Conservation (phyloP, 2,888 invertebrate genomes). For the Tribolium freemani region DNA sequence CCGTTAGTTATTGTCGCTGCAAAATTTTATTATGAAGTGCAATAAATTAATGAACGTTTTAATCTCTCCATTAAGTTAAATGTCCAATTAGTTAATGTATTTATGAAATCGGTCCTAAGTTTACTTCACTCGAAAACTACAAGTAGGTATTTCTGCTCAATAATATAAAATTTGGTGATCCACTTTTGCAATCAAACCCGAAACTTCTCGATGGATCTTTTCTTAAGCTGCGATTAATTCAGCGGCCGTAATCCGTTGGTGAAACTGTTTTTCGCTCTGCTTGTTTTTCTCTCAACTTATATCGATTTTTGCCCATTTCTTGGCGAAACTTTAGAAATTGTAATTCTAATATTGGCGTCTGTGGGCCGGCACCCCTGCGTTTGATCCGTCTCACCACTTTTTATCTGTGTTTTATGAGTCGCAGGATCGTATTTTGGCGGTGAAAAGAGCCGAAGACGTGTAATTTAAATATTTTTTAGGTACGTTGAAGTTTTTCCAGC, state of each 20-base stretch:
- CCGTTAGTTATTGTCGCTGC: no score
- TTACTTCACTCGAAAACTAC: no score
- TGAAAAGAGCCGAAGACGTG: slow-evolving; percentile 16
- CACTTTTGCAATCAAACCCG: not conserved
- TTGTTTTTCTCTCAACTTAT: not conserved
- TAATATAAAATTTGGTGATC: not conserved
- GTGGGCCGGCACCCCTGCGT: slow-evolving; percentile 1
- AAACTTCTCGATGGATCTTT: not conserved
- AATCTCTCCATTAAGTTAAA: no score
- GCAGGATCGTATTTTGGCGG: not conserved
- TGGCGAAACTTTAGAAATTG: slow-evolving; percentile 4
- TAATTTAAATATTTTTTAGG: slow-evolving; percentile 31
- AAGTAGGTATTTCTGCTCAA: no score
- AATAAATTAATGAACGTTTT: no score
- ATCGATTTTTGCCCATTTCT: slow-evolving; percentile 2
- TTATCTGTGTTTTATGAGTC: slow-evolving; percentile 18
- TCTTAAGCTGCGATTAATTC: not conserved
- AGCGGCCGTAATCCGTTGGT: not conserved
- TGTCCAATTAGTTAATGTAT: no score
- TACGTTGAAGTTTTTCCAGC: slow-evolving; percentile 25
- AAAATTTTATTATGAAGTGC: no score
- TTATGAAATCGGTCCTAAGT: no score
- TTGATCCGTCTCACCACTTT: slow-evolving; percentile 9
- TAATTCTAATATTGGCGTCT: slow-evolving; percentile 17
- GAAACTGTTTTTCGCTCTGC: not conserved